phyloP scores from a whole-genome alignment of 2,797 vertebrate genomes.

The Adrianichthys oophorus region DNA sequence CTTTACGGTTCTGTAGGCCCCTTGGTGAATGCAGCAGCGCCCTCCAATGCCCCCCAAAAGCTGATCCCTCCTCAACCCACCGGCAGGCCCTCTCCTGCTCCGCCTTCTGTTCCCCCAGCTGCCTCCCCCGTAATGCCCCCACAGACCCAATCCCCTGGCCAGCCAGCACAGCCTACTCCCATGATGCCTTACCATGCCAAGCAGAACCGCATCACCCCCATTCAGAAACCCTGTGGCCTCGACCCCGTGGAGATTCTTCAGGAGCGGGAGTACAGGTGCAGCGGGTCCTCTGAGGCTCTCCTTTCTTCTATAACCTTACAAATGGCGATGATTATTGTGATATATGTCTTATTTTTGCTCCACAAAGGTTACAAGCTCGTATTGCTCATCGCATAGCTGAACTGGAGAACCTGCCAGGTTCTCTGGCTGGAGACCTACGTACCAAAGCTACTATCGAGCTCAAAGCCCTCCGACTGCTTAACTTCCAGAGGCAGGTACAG shows the following conservation, averaged over 20 bases:
- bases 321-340: no score
- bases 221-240: slow-evolving; percentile 93
- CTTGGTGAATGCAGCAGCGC: slow-evolving; percentile 90
- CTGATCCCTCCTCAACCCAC: slow-evolving; percentile 92
- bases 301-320: not conserved
- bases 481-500: slow-evolving; percentile 94
- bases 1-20: slow-evolving; percentile 75
- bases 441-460: slow-evolving; percentile 98
- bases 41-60: slow-evolving; percentile 91
- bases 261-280: slow-evolving; percentile 92
- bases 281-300: not conserved
- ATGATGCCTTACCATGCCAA: slow-evolving; percentile 91
- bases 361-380: slow-evolving; percentile 87
- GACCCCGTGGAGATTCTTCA: slow-evolving; percentile 95
- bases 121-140: slow-evolving; percentile 95
- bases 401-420: slow-evolving; percentile 93
- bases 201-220: slow-evolving; percentile 93
- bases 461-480: slow-evolving; percentile 92
- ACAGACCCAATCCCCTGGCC: slow-evolving; percentile 92
- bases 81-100: slow-evolving; percentile 89
- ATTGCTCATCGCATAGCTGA: slow-evolving; percentile 96
- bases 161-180: slow-evolving; percentile 88
- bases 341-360: not conserved
- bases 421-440: slow-evolving; percentile 91
- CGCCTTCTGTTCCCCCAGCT: slow-evolving; percentile 89